A percentile compares a stretch with the other conserved stretches of the same genome.
Evolutionary conservation across 2,797 vertebrate genomes (phyloP).

Genomic region (Macropodus opercularis): DNA sequence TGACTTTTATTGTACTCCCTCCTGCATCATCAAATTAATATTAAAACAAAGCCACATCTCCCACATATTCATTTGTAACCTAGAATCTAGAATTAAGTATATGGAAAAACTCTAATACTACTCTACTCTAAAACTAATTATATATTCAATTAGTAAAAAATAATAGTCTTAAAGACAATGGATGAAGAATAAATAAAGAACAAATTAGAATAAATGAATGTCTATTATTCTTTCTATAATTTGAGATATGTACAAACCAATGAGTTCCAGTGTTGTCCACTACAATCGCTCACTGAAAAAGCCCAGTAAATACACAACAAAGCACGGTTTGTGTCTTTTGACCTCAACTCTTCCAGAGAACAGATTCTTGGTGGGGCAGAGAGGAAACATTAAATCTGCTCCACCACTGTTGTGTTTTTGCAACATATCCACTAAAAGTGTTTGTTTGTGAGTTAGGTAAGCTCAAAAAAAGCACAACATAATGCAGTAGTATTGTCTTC

Average conservation of each 20-base stretch:
- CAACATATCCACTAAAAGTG: slow-evolving; percentile 65
- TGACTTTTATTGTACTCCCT: slow-evolving; percentile 43
- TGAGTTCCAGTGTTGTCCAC: slow-evolving; percentile 62
- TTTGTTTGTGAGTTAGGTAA: neutral
- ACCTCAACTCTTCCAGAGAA: slow-evolving; percentile 71
- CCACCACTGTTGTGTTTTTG: slow-evolving; percentile 64
- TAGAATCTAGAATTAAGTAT: slow-evolving; percentile 18
- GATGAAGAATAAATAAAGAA: slow-evolving; percentile 65
- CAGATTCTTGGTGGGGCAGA: slow-evolving; percentile 72
- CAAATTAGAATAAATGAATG: too few species aligned
- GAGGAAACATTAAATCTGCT: slow-evolving; percentile 60
- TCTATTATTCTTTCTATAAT: slow-evolving; percentile 5
- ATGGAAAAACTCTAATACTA: slow-evolving; percentile 9
- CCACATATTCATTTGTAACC: slow-evolving; percentile 20
- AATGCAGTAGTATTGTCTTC: too few species aligned
- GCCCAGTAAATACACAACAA: slow-evolving; percentile 67
- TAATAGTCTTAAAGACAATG: slow-evolving; percentile 43
- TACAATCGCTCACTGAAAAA: slow-evolving; percentile 49
- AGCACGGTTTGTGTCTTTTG: slow-evolving; percentile 73
- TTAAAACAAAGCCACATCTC: slow-evolving; percentile 15
- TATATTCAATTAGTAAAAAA: slow-evolving; percentile 29
- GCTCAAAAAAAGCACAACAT: slow-evolving; percentile 51
- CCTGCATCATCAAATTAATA: slow-evolving; percentile 48
- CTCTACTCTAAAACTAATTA: too few species aligned
- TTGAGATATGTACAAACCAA: slow-evolving; percentile 52